phyloP scores from a whole-genome alignment of 2,797 vertebrate genomes.

The Orientallactaga sibirica region DNA sequence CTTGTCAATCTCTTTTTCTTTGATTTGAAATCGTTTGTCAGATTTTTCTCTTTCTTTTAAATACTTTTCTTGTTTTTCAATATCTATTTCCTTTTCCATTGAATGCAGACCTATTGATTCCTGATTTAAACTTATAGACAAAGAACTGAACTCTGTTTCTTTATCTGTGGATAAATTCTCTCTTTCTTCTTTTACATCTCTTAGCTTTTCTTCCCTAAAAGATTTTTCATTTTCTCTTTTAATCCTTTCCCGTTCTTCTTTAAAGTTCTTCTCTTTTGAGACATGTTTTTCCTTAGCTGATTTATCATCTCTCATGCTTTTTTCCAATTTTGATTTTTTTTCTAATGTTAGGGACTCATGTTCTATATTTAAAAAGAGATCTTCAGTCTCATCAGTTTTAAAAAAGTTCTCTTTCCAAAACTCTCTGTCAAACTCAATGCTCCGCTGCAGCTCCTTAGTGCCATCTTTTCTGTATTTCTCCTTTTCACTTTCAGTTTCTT shows the following conservation, averaged over 20 bases:
- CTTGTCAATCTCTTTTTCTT: slow-evolving; percentile 96
- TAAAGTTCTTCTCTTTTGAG: slow-evolving; percentile 92
- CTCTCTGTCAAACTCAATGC: slow-evolving; percentile 98
- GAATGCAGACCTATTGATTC: slow-evolving; percentile 75
- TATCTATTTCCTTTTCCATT: slow-evolving; percentile 89
- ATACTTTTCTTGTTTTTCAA: slow-evolving; percentile 92
- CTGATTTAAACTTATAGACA: slow-evolving; percentile 81
- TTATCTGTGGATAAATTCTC: slow-evolving; percentile 90
- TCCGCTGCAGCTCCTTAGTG: slow-evolving; percentile 94
- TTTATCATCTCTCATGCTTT: slow-evolving; percentile 93
- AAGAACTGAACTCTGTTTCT: slow-evolving; percentile 89
- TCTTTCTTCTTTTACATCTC: slow-evolving; percentile 92
- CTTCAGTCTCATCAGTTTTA: slow-evolving; percentile 98
- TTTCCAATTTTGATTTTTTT: slow-evolving; percentile 91
- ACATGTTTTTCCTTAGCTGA: slow-evolving; percentile 92
- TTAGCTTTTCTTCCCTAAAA: slow-evolving; percentile 93
- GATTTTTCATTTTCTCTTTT: slow-evolving; percentile 93
- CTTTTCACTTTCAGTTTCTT: slow-evolving; percentile 94
- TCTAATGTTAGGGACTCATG: slow-evolving; percentile 90
- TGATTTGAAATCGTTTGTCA: slow-evolving; percentile 92
- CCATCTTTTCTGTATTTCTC: slow-evolving; percentile 94
- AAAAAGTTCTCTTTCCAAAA: slow-evolving; percentile 99
- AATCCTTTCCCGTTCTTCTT: slow-evolving; percentile 94
- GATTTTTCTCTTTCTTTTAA: slow-evolving; percentile 91
- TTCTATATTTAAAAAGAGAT: slow-evolving; percentile 90